A percentile compares a stretch with the other conserved stretches of the same genome.
Evolutionary conservation across 2,113 vertebrate genomes (phyloP).

Genomic region (Bubo scandiacus): DNA sequence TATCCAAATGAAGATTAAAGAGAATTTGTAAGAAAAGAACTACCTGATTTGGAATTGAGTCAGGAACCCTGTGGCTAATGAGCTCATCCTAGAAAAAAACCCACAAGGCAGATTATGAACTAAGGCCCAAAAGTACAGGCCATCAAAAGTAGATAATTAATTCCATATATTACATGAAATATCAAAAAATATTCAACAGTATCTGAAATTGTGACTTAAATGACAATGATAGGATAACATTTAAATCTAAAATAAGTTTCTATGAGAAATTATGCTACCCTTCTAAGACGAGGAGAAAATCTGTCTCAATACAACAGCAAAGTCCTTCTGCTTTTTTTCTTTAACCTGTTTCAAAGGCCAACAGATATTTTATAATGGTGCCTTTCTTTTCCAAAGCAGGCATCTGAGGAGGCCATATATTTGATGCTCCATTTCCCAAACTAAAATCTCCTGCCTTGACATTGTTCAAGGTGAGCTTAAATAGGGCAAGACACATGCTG

Average conservation of each 20-base stretch:
- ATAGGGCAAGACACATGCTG: background rate
- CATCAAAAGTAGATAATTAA: background rate
- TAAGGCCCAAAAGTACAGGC: background rate
- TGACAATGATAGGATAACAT: background rate
- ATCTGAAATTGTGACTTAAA: background rate
- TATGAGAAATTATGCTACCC: background rate
- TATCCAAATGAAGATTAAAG: slow-evolving; percentile 8
- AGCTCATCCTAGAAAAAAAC: background rate
- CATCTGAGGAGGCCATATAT: background rate
- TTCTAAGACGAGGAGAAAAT: background rate
- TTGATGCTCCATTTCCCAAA: slow-evolving; percentile 48
- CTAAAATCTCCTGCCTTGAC: slow-evolving; percentile 12
- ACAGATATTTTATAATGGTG: background rate
- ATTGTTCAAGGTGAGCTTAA: slow-evolving; percentile 64
- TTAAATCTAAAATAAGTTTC: background rate
- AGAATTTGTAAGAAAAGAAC: background rate
- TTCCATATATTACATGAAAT: background rate
- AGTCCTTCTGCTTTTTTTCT: background rate
- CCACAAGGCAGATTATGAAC: background rate
- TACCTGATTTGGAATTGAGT: slow-evolving; percentile 4
- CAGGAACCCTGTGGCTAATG: background rate
- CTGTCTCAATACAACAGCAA: background rate
- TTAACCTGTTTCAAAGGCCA: slow-evolving; percentile 14
- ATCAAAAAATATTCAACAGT: background rate
- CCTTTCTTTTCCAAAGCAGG: slow-evolving; percentile 17